These are phyloP conservation scores for Helicoverpa zea DNA, from an alignment of 1,140 invertebrate species.

Conservation along the genomic window DNA sequence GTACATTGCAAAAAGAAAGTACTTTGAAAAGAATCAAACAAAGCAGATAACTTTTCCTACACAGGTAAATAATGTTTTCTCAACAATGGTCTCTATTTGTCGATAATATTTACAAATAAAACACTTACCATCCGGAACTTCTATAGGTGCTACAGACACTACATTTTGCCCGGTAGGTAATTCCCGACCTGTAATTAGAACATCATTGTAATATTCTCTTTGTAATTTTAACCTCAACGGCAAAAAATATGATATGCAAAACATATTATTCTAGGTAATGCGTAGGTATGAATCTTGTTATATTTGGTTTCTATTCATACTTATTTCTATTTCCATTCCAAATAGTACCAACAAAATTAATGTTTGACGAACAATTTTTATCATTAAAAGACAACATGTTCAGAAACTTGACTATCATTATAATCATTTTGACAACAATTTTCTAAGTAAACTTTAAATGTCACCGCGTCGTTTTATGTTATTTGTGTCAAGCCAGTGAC, in stretches of 20 bases:
- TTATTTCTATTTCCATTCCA: slow-evolving; percentile 11
- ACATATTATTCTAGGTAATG: neutral
- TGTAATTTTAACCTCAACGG: slow-evolving; percentile 8
- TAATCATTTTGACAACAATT: slow-evolving; percentile 3
- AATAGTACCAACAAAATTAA: slow-evolving; percentile 10
- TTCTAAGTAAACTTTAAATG: neutral
- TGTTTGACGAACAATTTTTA: neutral
- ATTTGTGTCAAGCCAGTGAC: neutral
- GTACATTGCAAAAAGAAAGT: neutral
- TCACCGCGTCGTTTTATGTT: slow-evolving; percentile 1
- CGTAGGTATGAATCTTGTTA: slow-evolving; percentile 1
- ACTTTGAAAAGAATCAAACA: neutral
- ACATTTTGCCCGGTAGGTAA: slow-evolving; percentile 81
- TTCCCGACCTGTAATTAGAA: slow-evolving; percentile 78
- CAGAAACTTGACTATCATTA: neutral
- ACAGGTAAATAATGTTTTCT: neutral
- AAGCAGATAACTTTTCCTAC: neutral
- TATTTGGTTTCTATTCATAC: neutral
- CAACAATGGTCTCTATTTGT: neutral
- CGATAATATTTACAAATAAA: slow-evolving; percentile 27
- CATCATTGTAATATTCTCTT: slow-evolving; percentile 33
- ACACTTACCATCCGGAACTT: slow-evolving; percentile 81
- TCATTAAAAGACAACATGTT: too few relatives aligned
- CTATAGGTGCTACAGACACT: slow-evolving; percentile 83
- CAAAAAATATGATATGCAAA: neutral